A percentile compares a stretch with the other conserved stretches of the same genome.
These are phyloP conservation scores for Rhagonycha lutea DNA, from an alignment of 2,888 invertebrate species.

Conservation along the genomic window DNA sequence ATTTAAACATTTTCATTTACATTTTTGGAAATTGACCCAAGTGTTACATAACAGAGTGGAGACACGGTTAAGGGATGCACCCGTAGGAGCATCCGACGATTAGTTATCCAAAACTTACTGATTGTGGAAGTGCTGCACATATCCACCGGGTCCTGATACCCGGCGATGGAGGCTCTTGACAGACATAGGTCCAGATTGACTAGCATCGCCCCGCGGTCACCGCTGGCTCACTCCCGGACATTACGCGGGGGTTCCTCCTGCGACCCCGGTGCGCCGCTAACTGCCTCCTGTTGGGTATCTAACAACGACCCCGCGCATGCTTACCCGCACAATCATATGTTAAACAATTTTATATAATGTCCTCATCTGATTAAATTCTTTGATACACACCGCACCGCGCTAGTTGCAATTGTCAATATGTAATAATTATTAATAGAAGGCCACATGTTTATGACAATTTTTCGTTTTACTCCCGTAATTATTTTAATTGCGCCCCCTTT, in stretches of 20 bases:
- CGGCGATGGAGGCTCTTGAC: constrained; percentile 58
- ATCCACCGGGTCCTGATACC: constrained; percentile 58
- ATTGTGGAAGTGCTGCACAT: constrained; percentile 56
- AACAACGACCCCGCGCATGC: constrained; percentile 44
- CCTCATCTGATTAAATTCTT: constrained; percentile 27
- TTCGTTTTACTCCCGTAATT: constrained; percentile 12
- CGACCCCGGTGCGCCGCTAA: constrained; percentile 52
- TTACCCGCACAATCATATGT: constrained; percentile 36
- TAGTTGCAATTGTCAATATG: constrained; percentile 17
- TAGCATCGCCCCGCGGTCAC: constrained; percentile 55
- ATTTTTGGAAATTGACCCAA: background rate
- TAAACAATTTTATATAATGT: constrained; percentile 33
- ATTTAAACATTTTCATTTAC: background rate
- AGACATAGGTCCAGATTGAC: constrained; percentile 56
- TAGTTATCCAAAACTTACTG: constrained; percentile 49
- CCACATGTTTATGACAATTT: constrained; percentile 8
- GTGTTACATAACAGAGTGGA: constrained; percentile 25
- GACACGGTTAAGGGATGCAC: constrained; percentile 22
- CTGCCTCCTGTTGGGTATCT: constrained; percentile 40
- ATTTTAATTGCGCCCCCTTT: constrained; percentile 10
- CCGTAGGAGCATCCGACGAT: constrained; percentile 5
- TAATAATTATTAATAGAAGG: constrained; percentile 13
- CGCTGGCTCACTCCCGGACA: constrained; percentile 51
- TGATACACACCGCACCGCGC: constrained; percentile 27
- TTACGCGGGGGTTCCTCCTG: constrained; percentile 51